phyloP scores from a whole-genome alignment of 2,888 invertebrate species.

The Andrena haemorrhoa region DNA sequence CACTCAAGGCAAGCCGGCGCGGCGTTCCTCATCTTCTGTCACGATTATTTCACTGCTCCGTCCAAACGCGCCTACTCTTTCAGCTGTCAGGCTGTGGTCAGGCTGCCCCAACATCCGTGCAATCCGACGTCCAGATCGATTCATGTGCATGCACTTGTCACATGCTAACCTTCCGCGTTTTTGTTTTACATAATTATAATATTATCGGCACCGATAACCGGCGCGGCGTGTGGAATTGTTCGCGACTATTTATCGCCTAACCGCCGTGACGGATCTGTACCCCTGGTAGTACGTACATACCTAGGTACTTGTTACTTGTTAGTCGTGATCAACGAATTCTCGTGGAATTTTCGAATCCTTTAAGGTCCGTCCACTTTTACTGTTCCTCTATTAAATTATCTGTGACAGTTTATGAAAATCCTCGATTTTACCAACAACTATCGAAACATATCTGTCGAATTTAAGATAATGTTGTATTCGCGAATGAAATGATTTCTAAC shows the following conservation, averaged over 20 bases:
- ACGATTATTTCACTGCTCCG: constrained; percentile 52
- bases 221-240: constrained; percentile 7
- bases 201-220: constrained; percentile 48
- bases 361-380: too few species aligned
- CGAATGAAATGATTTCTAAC: too few species aligned
- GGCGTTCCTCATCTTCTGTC: constrained; percentile 52
- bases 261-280: constrained; percentile 45
- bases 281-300: background rate
- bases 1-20: constrained; percentile 52
- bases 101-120: background rate
- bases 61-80: constrained; percentile 25
- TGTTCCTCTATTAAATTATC: too few species aligned
- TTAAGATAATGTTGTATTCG: too few species aligned
- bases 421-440: too few species aligned
- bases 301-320: background rate
- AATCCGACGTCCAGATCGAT: constrained; percentile 5
- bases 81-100: background rate
- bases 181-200: constrained; percentile 24
- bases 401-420: too few species aligned
- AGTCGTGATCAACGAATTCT: constrained; percentile 11
- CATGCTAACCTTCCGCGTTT: constrained; percentile 41
- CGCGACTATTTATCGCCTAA: background rate
- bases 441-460: too few species aligned
- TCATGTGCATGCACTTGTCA: constrained; percentile 52
- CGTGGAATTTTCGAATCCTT: background rate